Evolutionary conservation across 2,797 vertebrate genomes (phyloP).

Genomic region (Sternarchorhynchus goeldii): DNA sequence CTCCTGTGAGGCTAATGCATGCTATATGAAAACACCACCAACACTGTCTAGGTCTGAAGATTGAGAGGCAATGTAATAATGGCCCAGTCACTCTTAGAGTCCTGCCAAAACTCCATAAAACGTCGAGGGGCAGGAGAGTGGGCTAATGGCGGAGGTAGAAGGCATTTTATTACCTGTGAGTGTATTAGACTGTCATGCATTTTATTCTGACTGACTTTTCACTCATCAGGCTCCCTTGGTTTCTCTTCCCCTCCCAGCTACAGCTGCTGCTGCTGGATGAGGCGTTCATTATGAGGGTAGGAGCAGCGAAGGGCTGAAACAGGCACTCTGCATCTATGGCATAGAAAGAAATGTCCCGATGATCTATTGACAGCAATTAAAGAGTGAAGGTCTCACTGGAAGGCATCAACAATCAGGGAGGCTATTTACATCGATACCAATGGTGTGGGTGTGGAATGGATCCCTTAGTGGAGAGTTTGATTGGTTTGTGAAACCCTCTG

Average conservation of each 20-base stretch:
- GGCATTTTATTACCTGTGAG: conserved; percentile 37
- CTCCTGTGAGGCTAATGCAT: conserved; percentile 45
- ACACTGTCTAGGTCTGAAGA: conserved; percentile 32
- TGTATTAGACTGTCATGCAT: background rate
- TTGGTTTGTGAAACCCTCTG: background rate
- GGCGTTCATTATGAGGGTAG: background rate
- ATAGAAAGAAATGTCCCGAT: background rate
- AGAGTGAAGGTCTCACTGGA: background rate
- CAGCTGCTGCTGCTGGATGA: background rate
- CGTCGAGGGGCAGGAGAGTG: conserved; percentile 6
- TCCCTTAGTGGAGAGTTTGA: background rate
- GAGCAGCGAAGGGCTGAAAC: background rate
- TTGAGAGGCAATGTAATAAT: conserved; percentile 45
- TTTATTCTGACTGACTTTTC: conserved; percentile 20
- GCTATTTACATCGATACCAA: no score
- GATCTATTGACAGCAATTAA: background rate
- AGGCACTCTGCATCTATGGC: background rate
- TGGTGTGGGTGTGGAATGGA: background rate
- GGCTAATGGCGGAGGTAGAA: conserved; percentile 10
- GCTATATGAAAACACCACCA: conserved; percentile 22
- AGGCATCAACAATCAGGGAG: background rate
- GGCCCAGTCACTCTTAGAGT: conserved; percentile 30
- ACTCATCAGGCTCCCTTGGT: background rate
- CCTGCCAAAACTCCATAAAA: conserved; percentile 49
- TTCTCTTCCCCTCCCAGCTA: background rate